These are phyloP conservation scores for Myotis yumanensis DNA, from an alignment of 2,113 vertebrate genomes.

Conservation along the genomic window DNA sequence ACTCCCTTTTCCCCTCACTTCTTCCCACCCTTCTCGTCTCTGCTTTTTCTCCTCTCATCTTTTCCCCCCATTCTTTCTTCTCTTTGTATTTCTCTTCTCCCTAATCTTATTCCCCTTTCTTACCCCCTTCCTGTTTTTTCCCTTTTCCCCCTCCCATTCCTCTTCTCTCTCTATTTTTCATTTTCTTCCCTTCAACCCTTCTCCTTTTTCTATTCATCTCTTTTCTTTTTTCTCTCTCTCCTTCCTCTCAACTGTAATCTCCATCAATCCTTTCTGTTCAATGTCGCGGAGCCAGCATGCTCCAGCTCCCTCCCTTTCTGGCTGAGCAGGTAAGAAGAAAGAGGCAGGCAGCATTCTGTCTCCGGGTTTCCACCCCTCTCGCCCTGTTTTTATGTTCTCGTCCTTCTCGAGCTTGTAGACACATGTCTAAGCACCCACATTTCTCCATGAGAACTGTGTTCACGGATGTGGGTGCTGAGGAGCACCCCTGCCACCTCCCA, in stretches of 20 bases:
- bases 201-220: not conserved
- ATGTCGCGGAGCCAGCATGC: constrained; percentile 51
- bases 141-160: not conserved
- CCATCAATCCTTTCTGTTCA: constrained; percentile 76
- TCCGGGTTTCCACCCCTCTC: not conserved
- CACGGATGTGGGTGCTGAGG: not conserved
- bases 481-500: not conserved
- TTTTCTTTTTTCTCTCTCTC: constrained; percentile 75
- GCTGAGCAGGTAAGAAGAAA: not conserved
- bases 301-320: constrained; percentile 56
- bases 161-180: constrained; percentile 67
- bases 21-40: not conserved
- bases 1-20: not conserved
- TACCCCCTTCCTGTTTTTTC: not conserved
- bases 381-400: not conserved
- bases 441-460: not conserved
- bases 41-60: not conserved
- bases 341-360: not conserved
- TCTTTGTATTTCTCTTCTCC: not conserved
- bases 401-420: not conserved
- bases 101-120: not conserved
- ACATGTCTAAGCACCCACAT: not conserved
- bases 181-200: constrained; percentile 66
- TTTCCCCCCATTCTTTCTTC: not conserved
- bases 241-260: constrained; percentile 79